A percentile compares a stretch with the other conserved stretches of the same genome.
Conservation (phyloP, 2,797 vertebrate genomes). For the Cuculus canorus region DNA sequence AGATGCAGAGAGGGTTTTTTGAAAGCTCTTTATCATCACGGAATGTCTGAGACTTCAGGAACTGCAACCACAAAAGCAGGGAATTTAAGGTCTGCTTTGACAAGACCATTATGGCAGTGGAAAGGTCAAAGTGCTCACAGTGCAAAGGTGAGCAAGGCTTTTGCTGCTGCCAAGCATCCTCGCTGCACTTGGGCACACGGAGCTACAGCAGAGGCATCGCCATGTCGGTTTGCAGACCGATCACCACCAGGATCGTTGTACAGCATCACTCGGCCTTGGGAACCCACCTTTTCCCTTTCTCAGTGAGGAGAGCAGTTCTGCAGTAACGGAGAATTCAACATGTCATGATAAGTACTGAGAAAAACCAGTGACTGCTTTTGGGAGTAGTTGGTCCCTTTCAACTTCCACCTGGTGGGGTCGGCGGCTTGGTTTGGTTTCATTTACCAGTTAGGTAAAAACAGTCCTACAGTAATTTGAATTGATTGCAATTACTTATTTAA, state of each 20-base stretch:
- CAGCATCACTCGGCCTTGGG: not conserved
- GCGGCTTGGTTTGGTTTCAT: not conserved
- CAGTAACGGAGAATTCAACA: rapidly evolving
- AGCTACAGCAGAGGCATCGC: not conserved
- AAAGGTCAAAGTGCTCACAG: not conserved
- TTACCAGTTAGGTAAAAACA: not conserved
- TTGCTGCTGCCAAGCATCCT: not conserved
- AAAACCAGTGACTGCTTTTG: not conserved
- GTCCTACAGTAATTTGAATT: not conserved
- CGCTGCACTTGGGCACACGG: not conserved
- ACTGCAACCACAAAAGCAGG: not conserved
- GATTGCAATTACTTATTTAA: not conserved
- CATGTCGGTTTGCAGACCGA: too few relatives aligned
- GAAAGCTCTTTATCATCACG: not conserved
- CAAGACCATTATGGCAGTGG: rapidly evolving
- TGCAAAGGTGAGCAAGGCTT: not conserved
- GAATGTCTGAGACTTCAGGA: not conserved
- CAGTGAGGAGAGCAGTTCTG: not conserved
- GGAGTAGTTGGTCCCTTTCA: not conserved
- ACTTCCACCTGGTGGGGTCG: not conserved
- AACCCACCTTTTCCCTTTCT: not conserved
- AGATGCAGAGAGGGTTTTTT: not conserved
- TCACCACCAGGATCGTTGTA: rapidly evolving
- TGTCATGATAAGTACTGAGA: rapidly evolving
- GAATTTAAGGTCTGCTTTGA: not conserved